These are phyloP conservation scores for Scaptomyza flava DNA, from an alignment of 2,888 invertebrate species.

Conservation along the genomic window DNA sequence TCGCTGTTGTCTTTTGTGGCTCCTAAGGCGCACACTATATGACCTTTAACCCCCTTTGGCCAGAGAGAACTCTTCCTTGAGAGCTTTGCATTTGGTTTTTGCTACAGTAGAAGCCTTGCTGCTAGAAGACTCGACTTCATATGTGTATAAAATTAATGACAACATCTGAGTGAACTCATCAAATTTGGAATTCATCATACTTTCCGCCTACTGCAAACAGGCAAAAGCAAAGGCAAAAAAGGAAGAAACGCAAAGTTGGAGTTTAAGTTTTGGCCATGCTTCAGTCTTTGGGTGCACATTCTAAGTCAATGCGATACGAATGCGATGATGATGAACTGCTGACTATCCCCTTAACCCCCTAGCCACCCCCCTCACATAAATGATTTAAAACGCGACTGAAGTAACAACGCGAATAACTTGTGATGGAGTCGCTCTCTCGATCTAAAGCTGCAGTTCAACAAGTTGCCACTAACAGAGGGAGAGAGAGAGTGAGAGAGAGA, in stretches of 20 bases:
- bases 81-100: not conserved
- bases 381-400: constrained; percentile 71
- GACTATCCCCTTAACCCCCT: constrained; percentile 25
- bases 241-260: constrained; percentile 19
- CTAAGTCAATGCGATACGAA: constrained; percentile 78
- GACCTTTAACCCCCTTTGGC: constrained; percentile 52
- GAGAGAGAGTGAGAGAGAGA: not conserved
- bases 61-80: constrained; percentile 11
- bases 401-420: constrained; percentile 20
- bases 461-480: constrained; percentile 15
- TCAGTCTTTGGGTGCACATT: constrained; percentile 68
- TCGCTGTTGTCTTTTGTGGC: constrained; percentile 8
- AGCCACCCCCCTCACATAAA: constrained; percentile 56
- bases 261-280: constrained; percentile 24
- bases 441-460: constrained; percentile 46
- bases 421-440: constrained; percentile 37
- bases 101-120: constrained; percentile 33
- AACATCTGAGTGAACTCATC: constrained; percentile 81
- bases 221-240: constrained; percentile 8
- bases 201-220: constrained; percentile 75
- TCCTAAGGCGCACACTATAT: constrained; percentile 57
- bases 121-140: constrained; percentile 5
- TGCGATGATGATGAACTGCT: constrained; percentile 74
- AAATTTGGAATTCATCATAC: constrained; percentile 80
- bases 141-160: constrained; percentile 75